Base-by-base conservation (phyloP, 2,113 vertebrate genomes). In the Otocyon megalotis region DNA sequence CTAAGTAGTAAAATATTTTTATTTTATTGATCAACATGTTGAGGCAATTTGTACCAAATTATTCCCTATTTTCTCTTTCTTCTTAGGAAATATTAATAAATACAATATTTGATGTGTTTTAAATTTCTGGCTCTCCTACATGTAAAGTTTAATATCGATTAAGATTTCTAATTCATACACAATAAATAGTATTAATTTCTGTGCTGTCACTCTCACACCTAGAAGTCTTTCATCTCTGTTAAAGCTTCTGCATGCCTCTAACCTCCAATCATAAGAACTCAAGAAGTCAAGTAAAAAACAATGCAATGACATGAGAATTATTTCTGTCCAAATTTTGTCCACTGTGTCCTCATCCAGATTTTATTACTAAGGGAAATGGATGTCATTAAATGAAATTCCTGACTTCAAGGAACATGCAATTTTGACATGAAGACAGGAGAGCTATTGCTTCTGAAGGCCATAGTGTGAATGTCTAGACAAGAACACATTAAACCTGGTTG, bases 251-350 rank as follows among this genome's bases (percentile, higher is more conserved):
- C 4, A 91, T 93, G 90, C 43, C 72, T 94, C 35, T 58, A 72
- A 58, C 22, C 56, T 67, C 12, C 67, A 79, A 87, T 90, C 35
- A 20, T 22, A 32, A 48, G 72, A 90, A 95, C 53, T 97, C 50
- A 96, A 76, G 37, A 94, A 65, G 67, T 89, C 72, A 95, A 43
- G 54, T 62, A 96, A 97, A 96, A 98, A 96, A 12, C 53, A 72
- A 86, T 82, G 20, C 5, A 96, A 88, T n/a, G 77, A 82, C 5
- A 93, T 88, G 63, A 98, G 16, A 90, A 71, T 12, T 76, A 43
- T 5, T 54, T 95, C 3, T 72, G 9, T 74, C 48, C 19, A 43
- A 50, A 67, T 32, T 32, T 1, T 72, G 43, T 35, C 4, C 0
- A 67, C 10, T 8, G 19, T 71, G 4, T 12, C n/a, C 26, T 43